These are phyloP conservation scores for Diogma glabrata DNA, from an alignment of 2,888 invertebrate genomes.

Conservation along the genomic window DNA sequence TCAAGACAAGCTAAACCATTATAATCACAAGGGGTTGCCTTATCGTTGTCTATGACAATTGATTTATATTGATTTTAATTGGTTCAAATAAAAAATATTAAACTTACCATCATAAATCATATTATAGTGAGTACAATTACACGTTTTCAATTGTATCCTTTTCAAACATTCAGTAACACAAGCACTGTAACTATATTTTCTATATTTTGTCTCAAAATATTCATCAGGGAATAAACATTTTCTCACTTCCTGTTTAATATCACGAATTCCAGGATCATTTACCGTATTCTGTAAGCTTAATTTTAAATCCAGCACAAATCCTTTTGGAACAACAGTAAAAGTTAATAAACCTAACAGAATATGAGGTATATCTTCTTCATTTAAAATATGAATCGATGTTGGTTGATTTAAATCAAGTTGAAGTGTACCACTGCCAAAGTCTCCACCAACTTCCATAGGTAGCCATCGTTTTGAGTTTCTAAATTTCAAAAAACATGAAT, in stretches of 20 bases:
- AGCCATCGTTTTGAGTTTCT: conserved; percentile 25
- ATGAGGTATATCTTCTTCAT: conserved; percentile 31
- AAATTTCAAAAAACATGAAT: background rate
- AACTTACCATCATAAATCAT: conserved; percentile 46
- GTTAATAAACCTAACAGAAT: conserved; percentile 20
- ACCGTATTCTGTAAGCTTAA: conserved; percentile 46
- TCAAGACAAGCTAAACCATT: conserved; percentile 52
- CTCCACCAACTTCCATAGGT: conserved; percentile 24
- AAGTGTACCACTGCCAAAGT: conserved; percentile 22
- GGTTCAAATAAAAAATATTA: background rate
- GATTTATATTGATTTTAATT: background rate
- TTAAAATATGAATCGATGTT: conserved; percentile 24
- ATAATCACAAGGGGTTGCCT: conserved; percentile 40
- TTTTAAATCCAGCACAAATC: conserved; percentile 18
- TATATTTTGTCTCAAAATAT: conserved; percentile 44
- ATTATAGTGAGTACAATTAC: conserved; percentile 54
- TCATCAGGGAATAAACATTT: conserved; percentile 61
- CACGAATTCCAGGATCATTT: conserved; percentile 50
- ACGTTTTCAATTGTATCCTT: conserved; percentile 43
- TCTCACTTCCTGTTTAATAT: conserved; percentile 46
- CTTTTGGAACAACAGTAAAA: conserved; percentile 13
- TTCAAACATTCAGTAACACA: conserved; percentile 59
- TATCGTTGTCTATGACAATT: conserved; percentile 19
- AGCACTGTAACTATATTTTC: conserved; percentile 57
- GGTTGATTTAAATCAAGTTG: conserved; percentile 19